Evolutionary conservation across 2,888 invertebrate genomes (phyloP), one percentile per base, ranked within the genome.

Genomic region (Julus scanicus): DNA sequence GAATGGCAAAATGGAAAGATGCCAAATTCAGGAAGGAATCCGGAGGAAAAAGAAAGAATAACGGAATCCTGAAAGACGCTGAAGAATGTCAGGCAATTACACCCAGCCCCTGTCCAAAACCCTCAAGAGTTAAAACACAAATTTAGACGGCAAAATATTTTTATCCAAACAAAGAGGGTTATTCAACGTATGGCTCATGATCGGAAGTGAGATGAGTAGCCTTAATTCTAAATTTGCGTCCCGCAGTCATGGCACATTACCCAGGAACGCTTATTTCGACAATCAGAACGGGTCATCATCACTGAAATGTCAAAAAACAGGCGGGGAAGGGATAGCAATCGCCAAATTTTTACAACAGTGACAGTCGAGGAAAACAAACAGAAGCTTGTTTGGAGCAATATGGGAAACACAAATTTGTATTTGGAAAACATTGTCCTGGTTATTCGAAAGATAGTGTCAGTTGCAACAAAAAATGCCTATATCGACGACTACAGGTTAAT

Each of bases 221-320:
- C 63, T 63, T 63, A 63, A 63, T 63, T 63, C 63, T 63, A 63
- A 63, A 63, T 63, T 63, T 17, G 63, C 63, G 63, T 63, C 17
- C 63, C 63, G n/a, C 63, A 63, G 63, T 63, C 63, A 63, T 13
- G 63, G 63, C 5, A 63, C 63, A 63, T 63, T 63, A 63, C 63
- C 63, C 63, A 20, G 63, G 20, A 63, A 63, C 63, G 63, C 20
- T 63, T 17, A 63, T n/a, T 63, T 63, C 63, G 4, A 63, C 63
- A 63, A 63, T 63, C 63, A 63, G 63, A 63, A 63, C 63, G n/a
- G 63, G 63, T 63, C 63, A 63, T 63, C 63, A 63, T 63, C 63
- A 63, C 63, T 8, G 63, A 2, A 63, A 63, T 20, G 63, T n/a
- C 63, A 63, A 63, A 4, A 63, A 63, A 17, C 20, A n/a, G 1